Evolutionary conservation across 2,888 invertebrate genomes (phyloP).

Genomic region (Chesias legatella): DNA sequence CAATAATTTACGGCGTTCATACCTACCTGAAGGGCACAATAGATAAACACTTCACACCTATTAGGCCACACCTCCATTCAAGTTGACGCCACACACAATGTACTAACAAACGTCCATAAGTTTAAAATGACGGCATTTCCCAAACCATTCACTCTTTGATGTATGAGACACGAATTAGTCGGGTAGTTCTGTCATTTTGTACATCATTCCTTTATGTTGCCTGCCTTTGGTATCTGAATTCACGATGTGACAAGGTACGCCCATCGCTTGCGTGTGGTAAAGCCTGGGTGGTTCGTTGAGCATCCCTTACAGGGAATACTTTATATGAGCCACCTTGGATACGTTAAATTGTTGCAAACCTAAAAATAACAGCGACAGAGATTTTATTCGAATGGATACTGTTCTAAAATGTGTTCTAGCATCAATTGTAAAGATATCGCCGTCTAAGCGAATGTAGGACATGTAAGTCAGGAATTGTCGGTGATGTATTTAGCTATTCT

Average conservation of each 20-base stretch:
- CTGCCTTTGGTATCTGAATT: constrained; percentile 59
- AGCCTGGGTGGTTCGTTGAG: constrained; percentile 61
- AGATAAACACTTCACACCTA: constrained; percentile 75
- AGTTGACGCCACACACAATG: constrained; percentile 74
- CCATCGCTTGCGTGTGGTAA: constrained; percentile 65
- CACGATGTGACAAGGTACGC: constrained; percentile 71
- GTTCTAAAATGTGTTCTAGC: no score
- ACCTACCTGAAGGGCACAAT: constrained; percentile 66
- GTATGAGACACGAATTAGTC: constrained; percentile 76
- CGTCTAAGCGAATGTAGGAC: no score
- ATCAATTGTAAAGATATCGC: no score
- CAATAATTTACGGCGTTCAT: constrained; percentile 47
- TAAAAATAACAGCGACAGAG: no score
- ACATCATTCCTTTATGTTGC: constrained; percentile 34
- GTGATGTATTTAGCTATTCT: no score
- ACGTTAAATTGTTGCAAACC: no score
- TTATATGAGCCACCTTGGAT: background rate
- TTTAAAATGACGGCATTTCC: constrained; percentile 38
- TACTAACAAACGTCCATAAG: constrained; percentile 70
- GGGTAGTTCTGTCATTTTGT: constrained; percentile 58
- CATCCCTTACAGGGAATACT: constrained; percentile 11
- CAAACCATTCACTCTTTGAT: constrained; percentile 67
- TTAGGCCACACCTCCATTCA: constrained; percentile 74
- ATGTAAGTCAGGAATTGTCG: no score
- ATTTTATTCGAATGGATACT: no score